Base-by-base conservation (phyloP, 37 sponge, comb jelly and placozoan genomes). In the Haliclona indistincta region DNA sequence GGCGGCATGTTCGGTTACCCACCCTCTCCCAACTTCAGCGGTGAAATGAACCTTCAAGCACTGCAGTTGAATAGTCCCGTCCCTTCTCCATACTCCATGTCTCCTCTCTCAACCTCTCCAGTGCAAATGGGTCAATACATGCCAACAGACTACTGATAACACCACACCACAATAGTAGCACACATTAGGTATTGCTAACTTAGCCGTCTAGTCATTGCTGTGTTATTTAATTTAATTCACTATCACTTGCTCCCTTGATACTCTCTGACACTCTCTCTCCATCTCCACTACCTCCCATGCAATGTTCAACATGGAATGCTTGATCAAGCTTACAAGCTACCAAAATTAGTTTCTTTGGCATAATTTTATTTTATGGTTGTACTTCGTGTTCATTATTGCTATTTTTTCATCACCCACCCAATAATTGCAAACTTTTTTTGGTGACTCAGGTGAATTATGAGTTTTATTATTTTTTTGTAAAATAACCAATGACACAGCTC, bases 41-140 rank as follows among this genome's bases (percentile, higher is more conserved):
- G 74, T 38, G 56, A 38, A 26, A 78, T 47, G 8, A 47, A 84
- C 11, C 37, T 86, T 51, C 86, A 78, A 44, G 79, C 67, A 67
- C 74, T 86, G n/a, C 54, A 64, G 10, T 26, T 86, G 39, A 86
- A 72, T 51, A 73, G 73, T 43, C 85, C 85, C 25, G 64, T 55
- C 35, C 85, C 79, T 39, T 67, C 68, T 35, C 86, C 86, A 7
- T 86, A 86, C 56, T 71, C 81, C 29, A 38, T 78, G 19, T 79
- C 86, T 1, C 80, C 86, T 43, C 72, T 86, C 41, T 86, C 86
- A 49, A 60, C 78, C 41, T 84, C 85, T 2, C 86, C 86, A 0
- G 70, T 76, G 8, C 80, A 67, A 19, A 62, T 61, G 45, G 64
- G 74, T 0, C 22, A 30, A 29, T 84, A 84, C 71, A 77, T 84